Base-by-base conservation (phyloP, 2,888 invertebrate species). In the Agelastica alni region DNA sequence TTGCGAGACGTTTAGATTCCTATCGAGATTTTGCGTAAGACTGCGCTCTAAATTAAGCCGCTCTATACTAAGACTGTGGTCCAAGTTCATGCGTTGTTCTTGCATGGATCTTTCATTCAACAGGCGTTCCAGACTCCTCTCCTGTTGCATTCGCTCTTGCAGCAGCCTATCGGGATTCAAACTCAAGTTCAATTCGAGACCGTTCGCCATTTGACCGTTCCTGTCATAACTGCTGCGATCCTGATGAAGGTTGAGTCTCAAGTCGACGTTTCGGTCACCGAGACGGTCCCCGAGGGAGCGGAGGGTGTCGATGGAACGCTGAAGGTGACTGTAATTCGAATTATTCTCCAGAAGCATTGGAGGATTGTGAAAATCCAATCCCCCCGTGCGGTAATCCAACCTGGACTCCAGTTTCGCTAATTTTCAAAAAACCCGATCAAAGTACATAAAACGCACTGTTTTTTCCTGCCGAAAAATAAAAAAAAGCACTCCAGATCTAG, bases 341-440 rank as follows among this genome's bases (percentile, higher is more conserved):
- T 73, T 73, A 54, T 77, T 75, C 49, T 76, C 71, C 60, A 77
- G 66, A 67, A 71, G 62, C 63, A 69, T 73, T 44, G 68, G 64
- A 53, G 68, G 70, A 57, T 73, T 73, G 69, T 77, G 77, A 63
- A 77, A 77, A 57, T 77, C 77, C 72, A 77, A 69, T 53, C 77
- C 77, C 32, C 75, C 76, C 13, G 69, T 59, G 31, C 78, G 71
- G 60, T 77, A 78, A 55, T 78, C 78, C 66, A 78, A 66, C 48
- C 77, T 71, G 49, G 76, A 75, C 68, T 77, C 77, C 78, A 77
- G 74, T 58, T 69, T 62, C 22, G 45, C 53, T 37, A 45, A n/a
- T 42, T 26, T 34, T 42, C 10, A 13, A 34, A 42, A n/a, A 47
- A 36, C 36, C 10, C 14, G 26, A 42, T 12, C 41, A 51, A 52